These are phyloP conservation scores for Oscheius onirici DNA, from an alignment of 2,888 invertebrate species.

Conservation along the genomic window DNA sequence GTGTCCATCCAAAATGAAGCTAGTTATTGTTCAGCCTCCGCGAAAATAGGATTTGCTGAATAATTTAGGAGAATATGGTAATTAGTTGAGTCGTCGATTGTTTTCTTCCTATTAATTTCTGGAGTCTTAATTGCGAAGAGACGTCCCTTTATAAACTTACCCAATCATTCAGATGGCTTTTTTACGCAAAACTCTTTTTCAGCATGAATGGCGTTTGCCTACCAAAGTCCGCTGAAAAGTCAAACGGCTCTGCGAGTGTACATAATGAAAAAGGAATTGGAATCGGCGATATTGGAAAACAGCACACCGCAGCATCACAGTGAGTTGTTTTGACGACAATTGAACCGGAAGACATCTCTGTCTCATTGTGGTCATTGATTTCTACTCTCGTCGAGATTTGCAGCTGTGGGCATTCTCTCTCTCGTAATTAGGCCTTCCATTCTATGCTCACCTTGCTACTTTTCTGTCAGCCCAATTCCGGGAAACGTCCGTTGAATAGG, in stretches of 20 bases:
- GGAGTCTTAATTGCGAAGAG: background rate
- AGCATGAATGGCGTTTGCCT: slow-evolving; percentile 58
- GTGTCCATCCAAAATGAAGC: too few relatives aligned
- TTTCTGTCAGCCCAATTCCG: too few relatives aligned
- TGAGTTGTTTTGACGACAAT: slow-evolving; percentile 1
- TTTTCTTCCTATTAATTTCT: background rate
- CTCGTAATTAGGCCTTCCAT: too few relatives aligned
- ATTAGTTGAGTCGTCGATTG: background rate
- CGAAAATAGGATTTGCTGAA: slow-evolving; percentile 1
- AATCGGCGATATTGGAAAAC: background rate
- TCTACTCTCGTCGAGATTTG: too few relatives aligned
- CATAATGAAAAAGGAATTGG: slow-evolving; percentile 15
- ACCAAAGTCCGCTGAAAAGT: slow-evolving; percentile 50
- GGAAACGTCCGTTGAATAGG: too few relatives aligned
- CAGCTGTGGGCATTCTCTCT: too few relatives aligned
- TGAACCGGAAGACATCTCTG: too few relatives aligned
- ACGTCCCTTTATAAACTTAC: slow-evolving; percentile 14
- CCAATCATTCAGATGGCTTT: background rate
- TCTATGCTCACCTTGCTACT: too few relatives aligned
- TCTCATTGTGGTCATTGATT: too few relatives aligned
- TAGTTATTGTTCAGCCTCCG: background rate
- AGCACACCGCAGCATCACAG: background rate
- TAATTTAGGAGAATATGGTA: background rate
- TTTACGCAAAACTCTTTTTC: background rate
- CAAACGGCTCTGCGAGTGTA: slow-evolving; percentile 4